phyloP scores from a whole-genome alignment of 2,113 vertebrate species.

The Himantopus leucocephalus region DNA sequence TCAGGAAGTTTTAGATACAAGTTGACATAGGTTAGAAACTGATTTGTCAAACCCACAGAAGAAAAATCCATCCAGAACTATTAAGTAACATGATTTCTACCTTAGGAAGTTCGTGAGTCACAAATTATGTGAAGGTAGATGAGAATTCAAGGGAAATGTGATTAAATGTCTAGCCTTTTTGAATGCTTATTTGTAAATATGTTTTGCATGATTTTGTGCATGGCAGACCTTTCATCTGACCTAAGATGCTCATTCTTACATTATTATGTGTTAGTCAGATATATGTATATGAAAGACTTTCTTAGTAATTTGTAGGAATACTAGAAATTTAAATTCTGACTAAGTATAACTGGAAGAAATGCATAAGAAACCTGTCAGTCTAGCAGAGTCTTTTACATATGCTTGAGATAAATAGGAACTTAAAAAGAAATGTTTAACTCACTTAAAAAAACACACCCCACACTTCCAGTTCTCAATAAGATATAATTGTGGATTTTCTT shows the following conservation, averaged over 20 bases:
- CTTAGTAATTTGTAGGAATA: not conserved
- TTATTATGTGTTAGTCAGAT: not conserved
- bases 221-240: not conserved
- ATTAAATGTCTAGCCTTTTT: not conserved
- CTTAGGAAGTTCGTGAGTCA: not conserved
- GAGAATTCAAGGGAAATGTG: not conserved
- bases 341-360: not conserved
- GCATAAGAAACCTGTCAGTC: not conserved
- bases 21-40: too few species aligned
- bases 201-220: not conserved
- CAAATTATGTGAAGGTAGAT: not conserved
- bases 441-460: not conserved
- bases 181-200: not conserved
- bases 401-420: not conserved
- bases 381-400: not conserved
- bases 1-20: not conserved
- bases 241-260: not conserved
- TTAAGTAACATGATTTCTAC: not conserved
- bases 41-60: not conserved
- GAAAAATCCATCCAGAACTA: not conserved
- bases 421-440: not conserved
- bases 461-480: not conserved
- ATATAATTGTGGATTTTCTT: not conserved
- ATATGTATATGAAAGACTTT: not conserved
- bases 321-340: not conserved